phyloP scores from a whole-genome alignment of 2,797 vertebrate species.

The Artibeus lituratus region DNA sequence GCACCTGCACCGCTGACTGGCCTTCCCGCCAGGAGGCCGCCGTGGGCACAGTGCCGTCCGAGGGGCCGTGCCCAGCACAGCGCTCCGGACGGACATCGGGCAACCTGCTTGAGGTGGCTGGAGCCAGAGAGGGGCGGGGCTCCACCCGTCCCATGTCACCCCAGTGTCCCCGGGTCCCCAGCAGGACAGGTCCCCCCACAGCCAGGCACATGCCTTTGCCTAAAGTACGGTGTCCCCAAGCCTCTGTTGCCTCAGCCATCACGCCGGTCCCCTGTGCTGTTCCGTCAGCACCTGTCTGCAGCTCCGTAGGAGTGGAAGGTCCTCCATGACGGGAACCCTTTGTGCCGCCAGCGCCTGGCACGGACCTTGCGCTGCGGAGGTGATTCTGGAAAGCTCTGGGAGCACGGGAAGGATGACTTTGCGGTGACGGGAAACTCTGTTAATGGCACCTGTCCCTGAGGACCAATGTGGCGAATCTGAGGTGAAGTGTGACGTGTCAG shows the following conservation, averaged over 20 bases:
- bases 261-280: too few relatives aligned
- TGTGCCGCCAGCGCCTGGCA: fast-evolving
- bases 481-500: background rate
- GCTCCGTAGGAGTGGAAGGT: fast-evolving
- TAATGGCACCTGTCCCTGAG: fast-evolving
- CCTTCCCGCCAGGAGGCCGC: background rate
- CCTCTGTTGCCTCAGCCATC: background rate
- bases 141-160: background rate
- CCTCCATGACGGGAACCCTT: background rate
- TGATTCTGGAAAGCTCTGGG: background rate
- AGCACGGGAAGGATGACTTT: background rate
- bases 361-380: fast-evolving
- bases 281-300: too few relatives aligned
- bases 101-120: background rate
- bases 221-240: background rate
- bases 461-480: too few relatives aligned
- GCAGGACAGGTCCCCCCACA: background rate
- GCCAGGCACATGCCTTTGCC: background rate
- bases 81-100: fast-evolving
- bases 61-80: too few relatives aligned
- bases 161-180: background rate
- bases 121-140: background rate
- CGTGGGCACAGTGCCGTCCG: background rate
- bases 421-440: background rate
- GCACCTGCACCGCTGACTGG: too few relatives aligned